Evolutionary conservation across 2,888 invertebrate species (phyloP).

Genomic region (Tridacna crocea): DNA sequence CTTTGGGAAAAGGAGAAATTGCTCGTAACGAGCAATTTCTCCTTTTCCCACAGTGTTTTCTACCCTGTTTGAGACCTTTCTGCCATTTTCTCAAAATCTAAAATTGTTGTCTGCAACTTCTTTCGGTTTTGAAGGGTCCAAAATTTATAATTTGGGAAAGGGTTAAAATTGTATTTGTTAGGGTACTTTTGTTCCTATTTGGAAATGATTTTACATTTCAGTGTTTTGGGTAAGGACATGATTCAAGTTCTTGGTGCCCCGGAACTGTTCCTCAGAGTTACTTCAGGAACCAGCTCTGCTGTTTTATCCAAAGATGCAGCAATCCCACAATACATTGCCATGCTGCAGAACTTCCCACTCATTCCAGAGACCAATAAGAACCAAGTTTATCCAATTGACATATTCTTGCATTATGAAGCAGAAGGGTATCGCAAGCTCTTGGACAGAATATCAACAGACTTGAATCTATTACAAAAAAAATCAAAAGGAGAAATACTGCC

Average conservation of each 20-base stretch:
- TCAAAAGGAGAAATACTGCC: slow-evolving; percentile 70
- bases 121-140: too few species aligned
- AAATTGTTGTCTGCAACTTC: too few species aligned
- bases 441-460: slow-evolving; percentile 67
- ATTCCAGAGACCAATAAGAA: slow-evolving; percentile 73
- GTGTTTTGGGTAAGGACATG: slow-evolving; percentile 74
- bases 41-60: too few species aligned
- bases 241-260: slow-evolving; percentile 78
- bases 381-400: slow-evolving; percentile 78
- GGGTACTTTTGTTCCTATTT: too few species aligned
- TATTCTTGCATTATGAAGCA: slow-evolving; percentile 77
- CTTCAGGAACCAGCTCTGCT: slow-evolving; percentile 53
- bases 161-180: neutral
- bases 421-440: slow-evolving; percentile 70
- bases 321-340: slow-evolving; percentile 63
- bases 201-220: slow-evolving; percentile 32
- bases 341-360: slow-evolving; percentile 68
- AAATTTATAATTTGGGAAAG: too few species aligned
- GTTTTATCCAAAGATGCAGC: slow-evolving; percentile 61
- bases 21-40: too few species aligned
- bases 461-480: slow-evolving; percentile 65
- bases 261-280: slow-evolving; percentile 71
- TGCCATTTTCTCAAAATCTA: too few species aligned
- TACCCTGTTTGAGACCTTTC: too few species aligned
- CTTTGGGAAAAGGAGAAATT: too few species aligned